Percentiles rank a stretch among this genome's conserved stretches.
Conservation (phyloP, 2,797 vertebrate species). For the Arnoldichthys spilopterus region DNA sequence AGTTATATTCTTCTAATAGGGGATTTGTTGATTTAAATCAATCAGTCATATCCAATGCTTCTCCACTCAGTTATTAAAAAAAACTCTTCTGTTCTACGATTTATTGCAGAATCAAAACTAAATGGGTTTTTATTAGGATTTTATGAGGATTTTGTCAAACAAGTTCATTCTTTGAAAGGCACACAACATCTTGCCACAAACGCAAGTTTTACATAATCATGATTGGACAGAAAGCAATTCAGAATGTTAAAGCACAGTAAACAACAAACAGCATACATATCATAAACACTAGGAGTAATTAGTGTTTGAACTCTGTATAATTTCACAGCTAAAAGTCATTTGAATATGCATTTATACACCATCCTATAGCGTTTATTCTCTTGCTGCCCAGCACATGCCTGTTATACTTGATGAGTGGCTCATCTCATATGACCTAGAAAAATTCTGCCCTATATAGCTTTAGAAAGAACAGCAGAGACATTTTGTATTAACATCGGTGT, state of each 20-base stretch:
- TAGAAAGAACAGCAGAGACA: constrained; percentile 64
- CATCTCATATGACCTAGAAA: constrained; percentile 78
- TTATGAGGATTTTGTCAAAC: too few species aligned
- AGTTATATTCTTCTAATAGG: neutral
- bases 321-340: neutral
- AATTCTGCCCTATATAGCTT: constrained; percentile 75
- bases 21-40: neutral
- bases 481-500: constrained; percentile 43
- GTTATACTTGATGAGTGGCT: constrained; percentile 43
- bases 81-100: neutral
- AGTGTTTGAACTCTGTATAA: neutral
- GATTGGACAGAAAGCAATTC: neutral
- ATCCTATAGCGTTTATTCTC: neutral
- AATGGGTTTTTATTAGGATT: neutral
- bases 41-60: neutral
- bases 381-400: neutral
- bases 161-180: neutral
- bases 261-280: neutral
- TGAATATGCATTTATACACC: neutral
- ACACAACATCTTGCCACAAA: neutral
- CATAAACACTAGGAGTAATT: neutral
- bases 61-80: neutral
- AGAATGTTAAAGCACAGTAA: neutral
- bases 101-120: neutral
- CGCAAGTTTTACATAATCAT: neutral